Base-by-base conservation (phyloP, 92 coral and sea anemone species). In the Plumapathes pennacea region DNA sequence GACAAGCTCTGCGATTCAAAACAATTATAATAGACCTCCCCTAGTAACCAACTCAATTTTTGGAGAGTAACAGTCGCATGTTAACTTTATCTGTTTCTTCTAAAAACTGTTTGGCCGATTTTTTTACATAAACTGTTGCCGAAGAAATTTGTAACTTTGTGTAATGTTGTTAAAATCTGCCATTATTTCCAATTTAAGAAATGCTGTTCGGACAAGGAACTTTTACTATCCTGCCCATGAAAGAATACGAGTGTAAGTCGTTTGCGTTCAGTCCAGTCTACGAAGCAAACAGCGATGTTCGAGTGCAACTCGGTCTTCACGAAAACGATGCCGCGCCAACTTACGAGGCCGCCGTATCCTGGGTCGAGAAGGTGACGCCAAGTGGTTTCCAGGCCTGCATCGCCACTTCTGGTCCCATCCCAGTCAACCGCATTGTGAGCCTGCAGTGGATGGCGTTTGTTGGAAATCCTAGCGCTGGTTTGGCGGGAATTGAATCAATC, bases 261-360 rank as follows among this genome's bases (percentile, higher is more conserved):
- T 48, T 65, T 38, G 23, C 34, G 28, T 75, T 75, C 62, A 18
- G 50, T 24, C 29, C 75, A 20, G 38, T 67, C 10, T 75, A 64
- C 75, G 25, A 38, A 61, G 2, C 27, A 13, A 30, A 44, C 8
- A 15, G 24, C 10, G 10, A 36, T 18, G 58, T 75, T 19, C 56
- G 59, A 54, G 34, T 75, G 37, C 82, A 75, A 38, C 62, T 75
- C 13, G 64, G 74, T 13, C 23, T 64, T 49, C 71, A 47, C 38
- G 46, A 75, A 28, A 32, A 64, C 12, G 85, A 78, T 33, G 68
- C 56, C 29, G 60, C 53, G 15, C 80, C 80, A 25, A 83, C 89
- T 10, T 76, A 83, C 76, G 85, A 83, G 57, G 89, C 89, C 19
- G 84, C 78, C 21, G 89, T 83, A 47, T 62, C 80, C 72, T 83